Evolutionary conservation across 2,888 invertebrate species (phyloP).

Genomic region (Daptonema setosum): DNA sequence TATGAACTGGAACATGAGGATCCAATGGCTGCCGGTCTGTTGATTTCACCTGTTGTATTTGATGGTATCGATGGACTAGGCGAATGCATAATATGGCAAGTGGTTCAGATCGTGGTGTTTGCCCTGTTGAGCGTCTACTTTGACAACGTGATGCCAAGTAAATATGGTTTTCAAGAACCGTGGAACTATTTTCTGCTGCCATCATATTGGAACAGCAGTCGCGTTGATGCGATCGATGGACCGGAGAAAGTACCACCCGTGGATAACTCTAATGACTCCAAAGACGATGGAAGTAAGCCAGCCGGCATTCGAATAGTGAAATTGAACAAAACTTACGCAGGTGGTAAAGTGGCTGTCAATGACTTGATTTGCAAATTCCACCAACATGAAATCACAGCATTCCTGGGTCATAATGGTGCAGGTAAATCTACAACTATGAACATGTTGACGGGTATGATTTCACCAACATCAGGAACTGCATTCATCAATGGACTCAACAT

Average conservation of each 20-base stretch:
- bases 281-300: neutral
- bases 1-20: neutral
- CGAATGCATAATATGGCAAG: neutral
- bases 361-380: slow-evolving; percentile 1
- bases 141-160: slow-evolving; percentile 5
- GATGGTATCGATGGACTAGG: neutral
- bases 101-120: neutral
- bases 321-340: slow-evolving; percentile 4
- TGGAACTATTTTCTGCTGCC: slow-evolving; percentile 1
- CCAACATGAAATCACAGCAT: slow-evolving; percentile 5
- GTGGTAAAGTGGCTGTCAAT: slow-evolving; percentile 1
- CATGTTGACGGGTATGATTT: slow-evolving; percentile 5
- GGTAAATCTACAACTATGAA: slow-evolving; percentile 8
- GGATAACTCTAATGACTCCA: neutral
- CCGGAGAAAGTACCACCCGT: no score
- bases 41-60: neutral
- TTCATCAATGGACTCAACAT: neutral
- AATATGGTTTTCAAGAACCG: slow-evolving; percentile 6
- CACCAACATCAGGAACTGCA: slow-evolving; percentile 1
- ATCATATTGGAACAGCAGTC: neutral
- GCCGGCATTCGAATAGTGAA: neutral
- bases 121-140: slow-evolving; percentile 2
- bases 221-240: neutral
- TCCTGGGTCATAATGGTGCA: slow-evolving; percentile 8
- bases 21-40: neutral